Percentiles rank a stretch among this genome's conserved stretches.
phyloP scores from a whole-genome alignment of 30 jellyfish, hydroid and myxozoan genomes.

The Nemopilema nomurai region DNA sequence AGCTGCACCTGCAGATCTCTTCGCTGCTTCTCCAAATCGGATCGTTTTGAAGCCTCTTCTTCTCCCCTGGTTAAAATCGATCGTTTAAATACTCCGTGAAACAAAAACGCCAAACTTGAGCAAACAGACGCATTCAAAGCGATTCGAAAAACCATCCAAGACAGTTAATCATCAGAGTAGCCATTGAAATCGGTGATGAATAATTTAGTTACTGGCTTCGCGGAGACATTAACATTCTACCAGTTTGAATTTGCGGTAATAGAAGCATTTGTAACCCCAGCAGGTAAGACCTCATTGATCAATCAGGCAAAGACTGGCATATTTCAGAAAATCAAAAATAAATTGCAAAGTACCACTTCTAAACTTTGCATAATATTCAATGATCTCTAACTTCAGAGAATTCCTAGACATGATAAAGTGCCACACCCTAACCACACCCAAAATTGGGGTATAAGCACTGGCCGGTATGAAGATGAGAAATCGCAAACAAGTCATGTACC shows the following conservation, averaged over 20 bases:
- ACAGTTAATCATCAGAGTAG: background rate
- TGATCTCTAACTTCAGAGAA: too few relatives aligned
- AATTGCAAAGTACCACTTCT: too few relatives aligned
- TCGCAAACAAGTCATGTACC: too few relatives aligned
- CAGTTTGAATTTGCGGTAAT: background rate
- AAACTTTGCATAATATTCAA: too few relatives aligned
- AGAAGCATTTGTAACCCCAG: background rate
- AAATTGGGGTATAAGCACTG: too few relatives aligned
- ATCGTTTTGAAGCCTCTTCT: conserved; percentile 90
- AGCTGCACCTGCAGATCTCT: conserved; percentile 89
- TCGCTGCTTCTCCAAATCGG: conserved; percentile 81
- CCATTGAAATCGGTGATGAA: background rate
- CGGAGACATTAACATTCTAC: background rate
- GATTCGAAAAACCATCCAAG: background rate
- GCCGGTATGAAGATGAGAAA: too few relatives aligned
- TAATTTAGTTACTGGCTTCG: background rate
- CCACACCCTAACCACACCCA: too few relatives aligned
- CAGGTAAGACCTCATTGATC: background rate
- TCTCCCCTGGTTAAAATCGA: conserved; percentile 91
- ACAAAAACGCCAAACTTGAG: too few relatives aligned
- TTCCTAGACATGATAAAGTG: too few relatives aligned
- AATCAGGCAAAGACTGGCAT: background rate
- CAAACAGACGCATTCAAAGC: too few relatives aligned
- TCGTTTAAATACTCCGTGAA: too few relatives aligned
- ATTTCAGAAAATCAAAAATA: background rate